Evolutionary conservation across 2,113 vertebrate genomes (phyloP), one percentile per base, ranked within the genome.

Genomic region (Salvelinus fontinalis): DNA sequence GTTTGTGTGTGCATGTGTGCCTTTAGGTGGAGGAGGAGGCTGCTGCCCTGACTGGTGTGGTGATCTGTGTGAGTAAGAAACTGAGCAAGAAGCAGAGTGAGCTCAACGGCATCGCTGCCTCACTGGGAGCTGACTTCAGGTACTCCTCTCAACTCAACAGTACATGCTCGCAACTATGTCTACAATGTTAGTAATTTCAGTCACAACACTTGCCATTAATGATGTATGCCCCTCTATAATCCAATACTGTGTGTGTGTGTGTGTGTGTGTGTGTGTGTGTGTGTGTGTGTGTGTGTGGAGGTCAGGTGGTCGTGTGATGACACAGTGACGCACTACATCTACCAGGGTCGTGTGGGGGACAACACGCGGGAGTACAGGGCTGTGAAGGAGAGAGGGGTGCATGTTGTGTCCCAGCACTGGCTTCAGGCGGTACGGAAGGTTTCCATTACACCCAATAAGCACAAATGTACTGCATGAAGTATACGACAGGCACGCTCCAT

Each of bases 71-170:
- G 59, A 97, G 95, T 81, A 99, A 97, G 91, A 99, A 98, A 80
- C 94, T 99, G 51, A 92, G 88, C 84, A 97, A 95, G 88, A 97
- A 93, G 90, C 97, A 99, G 83, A 91, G 93, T 74, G 96, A 99
- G 57, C 91, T 99, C 22, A 97, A 98, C 14, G 95, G 94, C 51
- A 75, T 95, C 1, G 97, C 97, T 72, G 94, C 96, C 70, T 98
- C 96, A 0, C 94, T 99, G 3, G 98, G 98, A 69, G 98, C 96
- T 51, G 97, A 98, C 71, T 99, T 95, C 94, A 99, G 97, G 98
- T 99, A 92, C 66, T 49, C 11, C 0, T 0, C 39, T 51, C 18
- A 34, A 14, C 34, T 34, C 34, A 44, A 44, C 39, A 34, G 7
- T 34, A 34, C 3, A 24, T 70, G 3, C 67, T 20, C 2, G 16